These are phyloP conservation scores for Ispidina lecontei DNA, from an alignment of 2,797 vertebrate species.

Conservation along the genomic window DNA sequence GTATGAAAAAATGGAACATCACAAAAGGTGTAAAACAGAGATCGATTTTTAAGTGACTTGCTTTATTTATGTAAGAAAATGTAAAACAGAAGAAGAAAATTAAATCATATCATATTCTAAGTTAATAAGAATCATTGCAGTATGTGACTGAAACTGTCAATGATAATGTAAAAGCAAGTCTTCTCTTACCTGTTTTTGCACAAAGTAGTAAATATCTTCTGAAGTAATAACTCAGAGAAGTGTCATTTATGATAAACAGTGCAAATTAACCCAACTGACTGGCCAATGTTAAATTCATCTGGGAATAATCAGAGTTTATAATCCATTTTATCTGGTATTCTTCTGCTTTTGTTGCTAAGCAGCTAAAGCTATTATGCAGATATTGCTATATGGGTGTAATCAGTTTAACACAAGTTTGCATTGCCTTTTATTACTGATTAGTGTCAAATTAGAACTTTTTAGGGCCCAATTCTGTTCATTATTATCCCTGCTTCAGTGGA, in stretches of 20 bases:
- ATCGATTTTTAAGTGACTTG: neutral
- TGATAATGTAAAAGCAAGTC: neutral
- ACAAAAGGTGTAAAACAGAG: neutral
- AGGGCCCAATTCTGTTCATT: constrained; percentile 31
- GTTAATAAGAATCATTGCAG: neutral
- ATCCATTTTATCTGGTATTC: constrained; percentile 67
- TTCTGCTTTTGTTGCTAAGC: constrained; percentile 68
- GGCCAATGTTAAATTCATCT: constrained; percentile 40
- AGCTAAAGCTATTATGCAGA: constrained; percentile 69
- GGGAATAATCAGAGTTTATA: constrained; percentile 62
- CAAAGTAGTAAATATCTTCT: neutral
- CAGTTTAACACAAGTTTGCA: constrained; percentile 63
- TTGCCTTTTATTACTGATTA: constrained; percentile 65
- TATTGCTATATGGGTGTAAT: constrained; percentile 63
- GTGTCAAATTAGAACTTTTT: constrained; percentile 67
- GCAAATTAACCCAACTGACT: constrained; percentile 59
- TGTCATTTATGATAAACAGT: constrained; percentile 60
- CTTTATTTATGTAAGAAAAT: neutral
- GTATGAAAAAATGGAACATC: neutral
- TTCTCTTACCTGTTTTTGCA: neutral
- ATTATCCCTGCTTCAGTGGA: constrained; percentile 14
- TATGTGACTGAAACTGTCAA: neutral
- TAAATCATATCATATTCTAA: neutral
- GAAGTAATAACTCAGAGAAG: constrained; percentile 5
- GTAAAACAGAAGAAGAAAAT: neutral